Evolutionary conservation across 2,888 invertebrate species (phyloP), one percentile per base, ranked within the genome.

Genomic region (Hecatera dysodea): DNA sequence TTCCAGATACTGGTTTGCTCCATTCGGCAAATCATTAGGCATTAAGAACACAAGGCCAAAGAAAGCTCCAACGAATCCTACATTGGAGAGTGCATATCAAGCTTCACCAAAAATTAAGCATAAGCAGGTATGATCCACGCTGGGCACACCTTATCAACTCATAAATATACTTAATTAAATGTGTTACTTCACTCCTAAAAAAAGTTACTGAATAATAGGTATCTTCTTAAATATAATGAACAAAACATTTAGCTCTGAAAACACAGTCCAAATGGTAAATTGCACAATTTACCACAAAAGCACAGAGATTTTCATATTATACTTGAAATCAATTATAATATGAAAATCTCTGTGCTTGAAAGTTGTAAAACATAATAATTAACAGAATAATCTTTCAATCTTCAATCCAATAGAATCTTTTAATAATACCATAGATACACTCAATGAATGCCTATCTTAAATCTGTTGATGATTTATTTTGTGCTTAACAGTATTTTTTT

Each of bases 1-100:
- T 96, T 96, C 12, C 91, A 98, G 98, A 91, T 98, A 97, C 92
- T 97, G 98, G 96, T 98, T 98, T 92, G 96, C 97, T 62, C 98
- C 98, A 2, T 96, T 98, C 85, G 99, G 98, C 55, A 96, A 97
- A 90, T 97, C 97, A 67, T 91, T 98, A 92, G 98, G 98, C 70
- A 98, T 99, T 88, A 98, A 97, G 93, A 97, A 97, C 90, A 97
- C 97, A 66, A 97, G 97, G 96, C 96, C 97, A 87, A 98, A 98
- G 94, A 97, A 97, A 92, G 98, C 98, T 52, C 96, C 96, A 44
- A 95, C 96, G 78, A 98, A 98, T 96, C 96, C 97, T 62, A 94
- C 97, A 74, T 94, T 99, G 88, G 99, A 99, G 93, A 97, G 97
- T 83, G 98, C 98, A 0, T 99, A 98, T 92, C 94, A 93, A 79